Evolutionary conservation across 23 tunicate genomes (phyloP).

Genomic region (Styela plicata): DNA sequence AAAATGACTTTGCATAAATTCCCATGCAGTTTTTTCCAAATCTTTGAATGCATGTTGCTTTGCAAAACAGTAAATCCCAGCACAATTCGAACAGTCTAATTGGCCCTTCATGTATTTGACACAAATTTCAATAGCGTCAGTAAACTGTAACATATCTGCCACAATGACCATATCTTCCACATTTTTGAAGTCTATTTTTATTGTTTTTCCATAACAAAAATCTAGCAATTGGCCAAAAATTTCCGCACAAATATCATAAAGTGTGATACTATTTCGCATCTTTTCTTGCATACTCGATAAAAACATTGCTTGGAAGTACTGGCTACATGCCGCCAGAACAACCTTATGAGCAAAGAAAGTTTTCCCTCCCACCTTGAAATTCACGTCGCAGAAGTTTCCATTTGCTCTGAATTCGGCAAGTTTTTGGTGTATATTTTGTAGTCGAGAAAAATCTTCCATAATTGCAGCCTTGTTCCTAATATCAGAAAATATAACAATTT

Average conservation of each 20-base stretch:
- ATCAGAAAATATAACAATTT: too few relatives aligned
- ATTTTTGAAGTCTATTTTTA: neutral
- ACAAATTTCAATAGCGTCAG: slow-evolving; percentile 8
- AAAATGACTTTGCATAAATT: slow-evolving; percentile 2
- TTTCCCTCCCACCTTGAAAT: neutral
- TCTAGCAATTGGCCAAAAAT: neutral
- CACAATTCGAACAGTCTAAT: neutral
- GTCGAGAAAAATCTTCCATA: neutral
- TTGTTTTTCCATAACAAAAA: neutral
- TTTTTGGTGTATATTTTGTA: neutral
- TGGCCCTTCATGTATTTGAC: neutral
- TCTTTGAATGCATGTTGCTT: neutral
- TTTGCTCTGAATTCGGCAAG: slow-evolving; percentile 9
- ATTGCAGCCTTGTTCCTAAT: neutral
- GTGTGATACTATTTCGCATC: neutral
- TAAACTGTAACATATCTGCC: slow-evolving; percentile 23
- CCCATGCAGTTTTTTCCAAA: slow-evolving; percentile 24
- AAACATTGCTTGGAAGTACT: slow-evolving; percentile 24
- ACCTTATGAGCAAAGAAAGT: slow-evolving; percentile 17
- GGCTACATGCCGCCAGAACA: slow-evolving; percentile 24
- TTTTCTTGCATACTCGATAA: slow-evolving; percentile 9
- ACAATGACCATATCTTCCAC: slow-evolving; percentile 26
- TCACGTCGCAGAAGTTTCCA: slow-evolving; percentile 15
- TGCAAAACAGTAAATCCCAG: slow-evolving; percentile 28
- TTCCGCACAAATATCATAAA: neutral